These are phyloP conservation scores for Anas acuta DNA, from an alignment of 2,797 vertebrate species.

Conservation along the genomic window DNA sequence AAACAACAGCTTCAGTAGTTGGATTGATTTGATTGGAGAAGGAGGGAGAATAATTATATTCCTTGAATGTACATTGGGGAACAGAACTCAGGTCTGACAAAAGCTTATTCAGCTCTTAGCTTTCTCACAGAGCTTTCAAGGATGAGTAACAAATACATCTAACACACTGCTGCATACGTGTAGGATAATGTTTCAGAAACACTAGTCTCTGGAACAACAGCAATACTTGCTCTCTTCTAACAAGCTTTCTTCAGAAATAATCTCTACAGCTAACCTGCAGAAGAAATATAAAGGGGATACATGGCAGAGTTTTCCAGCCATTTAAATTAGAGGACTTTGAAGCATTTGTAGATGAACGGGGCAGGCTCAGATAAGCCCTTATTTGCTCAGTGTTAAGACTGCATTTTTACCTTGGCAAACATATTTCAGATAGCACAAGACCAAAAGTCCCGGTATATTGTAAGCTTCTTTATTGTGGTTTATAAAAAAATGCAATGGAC, in stretches of 20 bases:
- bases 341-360: background rate
- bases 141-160: constrained; percentile 44
- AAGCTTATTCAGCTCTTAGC: constrained; percentile 26
- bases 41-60: background rate
- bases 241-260: background rate
- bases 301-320: background rate
- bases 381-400: background rate
- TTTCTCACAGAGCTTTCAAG: constrained; percentile 32
- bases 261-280: background rate
- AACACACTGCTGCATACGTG: background rate
- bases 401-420: constrained; percentile 30
- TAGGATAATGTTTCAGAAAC: constrained; percentile 21
- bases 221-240: background rate
- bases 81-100: background rate
- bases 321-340: background rate
- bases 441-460: background rate
- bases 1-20: background rate
- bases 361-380: background rate
- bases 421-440: constrained; percentile 18
- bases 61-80: background rate
- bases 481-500: background rate
- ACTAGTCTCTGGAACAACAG: background rate
- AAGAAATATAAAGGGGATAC: background rate
- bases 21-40: background rate
- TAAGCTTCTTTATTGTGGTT: background rate